Base-by-base conservation (phyloP, 2,888 invertebrate species). In the Eudemis profundana region DNA sequence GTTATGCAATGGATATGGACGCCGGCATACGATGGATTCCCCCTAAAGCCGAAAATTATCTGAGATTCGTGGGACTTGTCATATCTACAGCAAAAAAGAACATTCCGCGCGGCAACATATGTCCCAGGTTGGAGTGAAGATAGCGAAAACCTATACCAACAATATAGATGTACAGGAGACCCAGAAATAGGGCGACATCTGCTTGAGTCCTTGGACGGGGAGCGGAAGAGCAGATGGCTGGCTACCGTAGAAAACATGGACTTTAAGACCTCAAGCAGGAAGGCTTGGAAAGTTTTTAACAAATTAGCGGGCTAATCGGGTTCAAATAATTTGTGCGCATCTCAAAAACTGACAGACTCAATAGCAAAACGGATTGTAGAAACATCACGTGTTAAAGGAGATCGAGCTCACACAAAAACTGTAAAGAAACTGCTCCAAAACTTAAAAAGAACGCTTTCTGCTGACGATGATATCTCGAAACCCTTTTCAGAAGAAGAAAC, bases 401-500 rank as follows among this genome's bases (percentile, higher is more conserved):
- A 46, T 19, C 46, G 21, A 4, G 1, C 17, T 5, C 21, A 46
- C 14, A 40, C 4, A 3, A 10, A 40, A 14, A 2, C 4, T 14
- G 14, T 40, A 14, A 40, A 14, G 14, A 8, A 14, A 1, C 14
- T 4, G 2, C 2, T 7, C n/a, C 15, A 14, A n/a, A 23, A 49
- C 14, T 5, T 49, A 8, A 23, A 5, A 21, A 29, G 8, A 27
- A 14, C n/a, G 1, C 29, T 27, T 1, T 14, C 49, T 15, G 8
- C 29, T 15, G 14, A 49, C 15, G 27, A 49, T 0, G 4, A 12
- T 15, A 23, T 49, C 27, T 49, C 49, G 2, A n/a, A 27, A 27
- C 49, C 15, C 2, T 49, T 27, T 15, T 8, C 49, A n/a, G 12
- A 4, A 5, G 49, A 49, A 27, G 49, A 49, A 49, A 49, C n/a